phyloP scores from a whole-genome alignment of 35 echinoderm and acorn worm genomes.

The Chiridota heheva region DNA sequence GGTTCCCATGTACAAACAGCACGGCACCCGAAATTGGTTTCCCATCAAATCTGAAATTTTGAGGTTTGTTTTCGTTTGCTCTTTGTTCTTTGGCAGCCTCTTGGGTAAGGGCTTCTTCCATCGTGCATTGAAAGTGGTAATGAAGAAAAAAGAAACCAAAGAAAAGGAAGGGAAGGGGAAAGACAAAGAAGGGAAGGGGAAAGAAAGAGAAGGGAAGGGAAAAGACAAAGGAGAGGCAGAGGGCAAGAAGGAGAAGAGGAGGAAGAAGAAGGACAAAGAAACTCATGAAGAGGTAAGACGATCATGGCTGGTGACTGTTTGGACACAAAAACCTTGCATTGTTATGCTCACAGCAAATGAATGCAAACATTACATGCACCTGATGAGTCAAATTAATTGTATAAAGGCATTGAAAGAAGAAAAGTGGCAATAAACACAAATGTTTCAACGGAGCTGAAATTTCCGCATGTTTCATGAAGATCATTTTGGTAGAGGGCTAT shows the following conservation, averaged over 20 bases:
- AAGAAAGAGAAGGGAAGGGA: constrained; percentile 37
- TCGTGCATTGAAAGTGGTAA: constrained; percentile 37
- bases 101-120: constrained; percentile 43
- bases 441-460: too few relatives aligned
- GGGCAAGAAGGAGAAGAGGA: constrained; percentile 72
- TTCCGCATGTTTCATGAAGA: too few relatives aligned
- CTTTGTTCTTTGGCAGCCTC: neutral
- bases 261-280: constrained; percentile 78
- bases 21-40: too few relatives aligned
- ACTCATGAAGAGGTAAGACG: constrained; percentile 61
- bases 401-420: too few relatives aligned
- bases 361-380: neutral
- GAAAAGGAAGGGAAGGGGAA: constrained; percentile 25
- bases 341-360: neutral
- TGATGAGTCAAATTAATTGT: too few relatives aligned
- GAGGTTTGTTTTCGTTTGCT: neutral
- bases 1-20: too few relatives aligned
- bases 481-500: too few relatives aligned
- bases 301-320: neutral
- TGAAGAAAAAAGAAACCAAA: constrained; percentile 47
- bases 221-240: constrained; percentile 31
- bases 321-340: neutral
- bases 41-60: neutral
- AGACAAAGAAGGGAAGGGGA: constrained; percentile 34
- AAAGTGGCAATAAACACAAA: too few relatives aligned